Conservation (phyloP, 2,797 vertebrate species). For the Lophius americanus region DNA sequence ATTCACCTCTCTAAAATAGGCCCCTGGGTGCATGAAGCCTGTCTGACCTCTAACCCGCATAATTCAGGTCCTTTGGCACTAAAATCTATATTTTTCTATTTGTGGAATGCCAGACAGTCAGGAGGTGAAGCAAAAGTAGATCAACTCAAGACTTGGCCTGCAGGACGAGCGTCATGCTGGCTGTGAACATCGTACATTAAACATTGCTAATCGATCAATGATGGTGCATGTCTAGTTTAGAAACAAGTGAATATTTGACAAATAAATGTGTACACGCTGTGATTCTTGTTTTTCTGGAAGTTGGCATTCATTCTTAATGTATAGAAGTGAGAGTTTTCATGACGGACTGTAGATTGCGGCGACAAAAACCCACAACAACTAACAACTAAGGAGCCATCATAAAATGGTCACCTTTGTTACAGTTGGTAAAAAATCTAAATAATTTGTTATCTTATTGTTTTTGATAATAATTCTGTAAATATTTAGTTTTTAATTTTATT, state of each 20-base stretch:
- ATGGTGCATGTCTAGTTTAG: background rate
- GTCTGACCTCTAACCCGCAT: conserved; percentile 69
- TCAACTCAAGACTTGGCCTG: conserved; percentile 7
- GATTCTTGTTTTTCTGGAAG: background rate
- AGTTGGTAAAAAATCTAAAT: too few species aligned
- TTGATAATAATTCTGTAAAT: too few species aligned
- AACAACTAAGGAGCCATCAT: too few species aligned
- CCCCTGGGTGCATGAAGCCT: conserved; percentile 60
- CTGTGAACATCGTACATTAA: background rate
- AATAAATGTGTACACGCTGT: background rate
- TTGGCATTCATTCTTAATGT: background rate
- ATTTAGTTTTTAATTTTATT: too few species aligned
- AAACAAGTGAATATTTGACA: background rate
- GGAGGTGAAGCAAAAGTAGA: conserved; percentile 20
- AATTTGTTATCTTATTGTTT: too few species aligned
- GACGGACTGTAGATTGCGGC: background rate
- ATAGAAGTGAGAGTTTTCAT: background rate
- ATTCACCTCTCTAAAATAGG: conserved; percentile 74
- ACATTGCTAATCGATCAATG: conserved; percentile 1
- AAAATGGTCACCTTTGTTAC: too few species aligned
- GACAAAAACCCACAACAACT: background rate
- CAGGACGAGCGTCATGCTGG: background rate
- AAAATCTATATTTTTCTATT: conserved; percentile 72
- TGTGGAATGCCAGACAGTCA: conserved; percentile 43
- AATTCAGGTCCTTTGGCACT: conserved; percentile 21